Evolutionary conservation across 2,797 vertebrate genomes (phyloP), one percentile per base, ranked within the genome.

Genomic region (Poecilia velifera): DNA sequence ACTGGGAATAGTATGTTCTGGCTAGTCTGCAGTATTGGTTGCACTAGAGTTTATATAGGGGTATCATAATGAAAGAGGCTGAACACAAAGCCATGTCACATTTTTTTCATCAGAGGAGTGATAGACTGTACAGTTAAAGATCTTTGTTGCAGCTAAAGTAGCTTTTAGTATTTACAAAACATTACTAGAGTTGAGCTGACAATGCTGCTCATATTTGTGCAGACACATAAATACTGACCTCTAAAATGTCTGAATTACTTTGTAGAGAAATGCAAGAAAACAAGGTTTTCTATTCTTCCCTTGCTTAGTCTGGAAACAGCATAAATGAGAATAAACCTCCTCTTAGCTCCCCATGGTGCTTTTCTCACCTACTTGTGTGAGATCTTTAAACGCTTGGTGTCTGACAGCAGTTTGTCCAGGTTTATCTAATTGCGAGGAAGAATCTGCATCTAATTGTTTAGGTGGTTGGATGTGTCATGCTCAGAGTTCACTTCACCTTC

Each of bases 301-400:
- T 36, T 57, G 71, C 84, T 81, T 72, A 41, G 20, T 76, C 72
- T 84, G 68, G 79, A 89, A 43, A 22, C 57, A 47, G n/a, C 39
- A 46, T 59, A 82, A 91, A 91, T 87, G 71, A 83, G 53, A 89
- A 87, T 75, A 76, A 88, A 84, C 53, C 70, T 70, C 64, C 74
- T 66, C 76, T 66, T 41, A 31, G 51, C 78, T 88, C 68, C 82
- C 77, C 4, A 3, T 64, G 55, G 81, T 49, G 66, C 43, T 36
- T 72, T 39, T 41, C 62, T 16, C 68, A 73, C 28, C 66, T 74
- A 59, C 82, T 77, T 76, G 82, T 73, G 77, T n/a, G 81, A 80
- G 79, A 88, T 85, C 59, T 77, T 70, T 83, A 36, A 59, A 64
- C 55, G 41, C 70, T 72, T 53, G 10, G n/a, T 41, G 66, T 84